Percentiles rank a stretch among this genome's conserved stretches.
Conservation (phyloP, 1,140 invertebrate species). For the Nebria ingens region DNA sequence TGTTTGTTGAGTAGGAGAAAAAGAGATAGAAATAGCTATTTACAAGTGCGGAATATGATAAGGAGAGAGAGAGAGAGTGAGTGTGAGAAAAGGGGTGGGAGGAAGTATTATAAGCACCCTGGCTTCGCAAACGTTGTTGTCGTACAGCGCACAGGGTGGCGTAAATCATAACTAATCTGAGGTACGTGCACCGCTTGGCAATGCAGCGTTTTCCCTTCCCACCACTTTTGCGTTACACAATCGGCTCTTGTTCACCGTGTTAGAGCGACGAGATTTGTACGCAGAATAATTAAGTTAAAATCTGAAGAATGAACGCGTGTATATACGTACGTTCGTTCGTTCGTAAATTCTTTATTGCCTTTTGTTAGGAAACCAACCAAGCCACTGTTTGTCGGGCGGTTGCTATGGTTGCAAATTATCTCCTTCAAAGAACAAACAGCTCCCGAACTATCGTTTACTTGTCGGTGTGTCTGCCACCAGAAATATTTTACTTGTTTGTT, state of each 20-base stretch:
- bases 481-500: no score
- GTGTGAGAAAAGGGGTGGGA: no score
- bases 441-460: no score
- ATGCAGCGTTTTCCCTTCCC: conserved; percentile 14
- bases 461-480: no score
- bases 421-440: background rate
- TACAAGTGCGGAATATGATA: conserved; percentile 2
- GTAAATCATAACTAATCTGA: conserved; percentile 29
- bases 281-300: conserved; percentile 7
- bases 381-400: background rate
- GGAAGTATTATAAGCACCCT: no score
- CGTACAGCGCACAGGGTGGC: background rate
- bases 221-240: background rate
- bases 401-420: background rate
- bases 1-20: background rate
- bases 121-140: background rate
- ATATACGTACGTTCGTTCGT: background rate
- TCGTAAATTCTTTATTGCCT: conserved; percentile 5
- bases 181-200: conserved; percentile 20
- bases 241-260: background rate
- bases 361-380: background rate
- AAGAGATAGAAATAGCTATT: conserved; percentile 1
- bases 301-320: background rate
- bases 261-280: background rate
- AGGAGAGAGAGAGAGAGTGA: no score